These are phyloP conservation scores for Limnephilus auricula DNA, from an alignment of 2,888 invertebrate genomes.

Conservation along the genomic window DNA sequence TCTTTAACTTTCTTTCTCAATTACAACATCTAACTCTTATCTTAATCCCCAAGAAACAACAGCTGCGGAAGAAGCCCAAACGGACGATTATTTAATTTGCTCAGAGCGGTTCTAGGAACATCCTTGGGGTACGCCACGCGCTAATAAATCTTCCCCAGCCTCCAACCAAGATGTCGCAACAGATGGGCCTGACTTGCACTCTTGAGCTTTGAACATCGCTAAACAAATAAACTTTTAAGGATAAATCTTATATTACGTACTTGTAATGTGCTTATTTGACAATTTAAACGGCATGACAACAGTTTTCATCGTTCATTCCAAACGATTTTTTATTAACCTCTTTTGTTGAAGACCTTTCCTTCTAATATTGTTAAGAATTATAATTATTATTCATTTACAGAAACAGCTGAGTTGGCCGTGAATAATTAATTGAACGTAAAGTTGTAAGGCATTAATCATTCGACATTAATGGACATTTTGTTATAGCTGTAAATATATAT, in stretches of 20 bases:
- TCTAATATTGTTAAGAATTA: background rate
- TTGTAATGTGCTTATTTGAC: background rate
- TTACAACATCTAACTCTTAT: background rate
- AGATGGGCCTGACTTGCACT: conserved; percentile 30
- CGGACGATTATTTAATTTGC: conserved; percentile 42
- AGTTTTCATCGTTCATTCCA: no score
- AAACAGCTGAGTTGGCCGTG: background rate
- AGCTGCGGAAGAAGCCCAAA: background rate
- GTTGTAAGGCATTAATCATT: no score
- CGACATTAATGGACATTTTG: no score
- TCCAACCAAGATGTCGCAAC: conserved; percentile 1
- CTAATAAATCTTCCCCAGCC: background rate
- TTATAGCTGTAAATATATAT: no score
- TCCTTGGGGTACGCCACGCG: conserved; percentile 9
- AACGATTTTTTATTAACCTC: no score
- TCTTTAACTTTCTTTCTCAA: background rate
- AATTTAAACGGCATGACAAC: background rate
- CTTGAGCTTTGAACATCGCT: background rate
- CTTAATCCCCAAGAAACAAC: background rate
- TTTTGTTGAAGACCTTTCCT: no score
- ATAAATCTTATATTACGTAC: background rate
- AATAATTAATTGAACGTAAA: background rate
- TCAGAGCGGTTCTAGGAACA: background rate
- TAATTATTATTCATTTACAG: background rate
- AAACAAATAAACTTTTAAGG: background rate